Evolutionary conservation across 1,140 invertebrate genomes (phyloP).

Genomic region (Drosophila sechellia): DNA sequence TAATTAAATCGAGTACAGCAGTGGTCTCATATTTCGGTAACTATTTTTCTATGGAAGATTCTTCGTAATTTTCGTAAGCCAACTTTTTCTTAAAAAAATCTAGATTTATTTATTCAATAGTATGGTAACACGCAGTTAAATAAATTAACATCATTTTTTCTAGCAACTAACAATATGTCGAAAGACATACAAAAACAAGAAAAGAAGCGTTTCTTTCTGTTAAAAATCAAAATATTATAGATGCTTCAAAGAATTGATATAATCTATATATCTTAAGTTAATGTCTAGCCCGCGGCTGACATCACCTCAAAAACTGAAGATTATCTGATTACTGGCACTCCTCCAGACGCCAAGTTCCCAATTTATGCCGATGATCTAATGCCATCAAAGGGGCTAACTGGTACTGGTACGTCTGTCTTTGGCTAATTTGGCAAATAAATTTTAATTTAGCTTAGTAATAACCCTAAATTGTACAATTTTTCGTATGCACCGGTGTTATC

Average conservation of each 20-base stretch:
- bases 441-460: slow-evolving; percentile 23
- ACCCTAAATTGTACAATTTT: slow-evolving; percentile 38
- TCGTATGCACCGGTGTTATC: slow-evolving; percentile 27
- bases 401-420: slow-evolving; percentile 1
- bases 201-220: background rate
- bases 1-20: too few species aligned
- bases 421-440: slow-evolving; percentile 37
- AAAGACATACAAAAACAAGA: background rate
- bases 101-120: too few species aligned
- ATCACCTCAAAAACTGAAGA: slow-evolving; percentile 16
- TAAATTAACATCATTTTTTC: too few species aligned
- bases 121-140: too few species aligned
- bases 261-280: slow-evolving; percentile 10
- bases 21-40: too few species aligned
- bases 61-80: too few species aligned
- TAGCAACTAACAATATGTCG: too few species aligned
- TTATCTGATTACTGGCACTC: slow-evolving; percentile 11
- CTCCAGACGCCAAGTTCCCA: background rate
- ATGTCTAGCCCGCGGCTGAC: slow-evolving; percentile 18
- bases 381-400: slow-evolving; percentile 1
- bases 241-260: slow-evolving; percentile 1
- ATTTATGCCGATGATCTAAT: slow-evolving; percentile 31
- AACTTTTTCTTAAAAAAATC: too few species aligned
- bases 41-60: too few species aligned
- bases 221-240: background rate